Percentiles rank a stretch among this genome's conserved stretches.
Conservation (phyloP, 2,888 invertebrate genomes). For the Heteromurus nitidus region DNA sequence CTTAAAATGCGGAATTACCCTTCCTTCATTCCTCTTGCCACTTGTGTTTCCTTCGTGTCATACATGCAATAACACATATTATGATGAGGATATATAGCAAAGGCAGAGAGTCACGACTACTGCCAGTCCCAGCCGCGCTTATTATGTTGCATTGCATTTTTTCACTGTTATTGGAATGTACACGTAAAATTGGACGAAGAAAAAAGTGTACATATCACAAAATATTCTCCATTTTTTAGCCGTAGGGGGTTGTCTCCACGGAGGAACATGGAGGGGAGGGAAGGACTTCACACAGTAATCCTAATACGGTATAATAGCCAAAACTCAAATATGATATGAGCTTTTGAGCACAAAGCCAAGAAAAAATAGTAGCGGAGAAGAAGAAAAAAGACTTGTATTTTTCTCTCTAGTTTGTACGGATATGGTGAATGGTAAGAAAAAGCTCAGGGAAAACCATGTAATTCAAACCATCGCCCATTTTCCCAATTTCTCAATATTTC, state of each 20-base stretch:
- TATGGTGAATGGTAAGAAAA: constrained; percentile 45
- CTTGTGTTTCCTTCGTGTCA: constrained; percentile 21
- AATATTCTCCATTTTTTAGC: constrained; percentile 27
- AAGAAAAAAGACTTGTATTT: constrained; percentile 28
- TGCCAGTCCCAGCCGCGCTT: neutral
- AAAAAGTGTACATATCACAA: neutral
- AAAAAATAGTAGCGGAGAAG: no score
- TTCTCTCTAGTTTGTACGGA: constrained; percentile 22
- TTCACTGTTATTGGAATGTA: constrained; percentile 5
- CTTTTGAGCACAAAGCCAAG: constrained; percentile 47
- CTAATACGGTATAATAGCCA: constrained; percentile 33
- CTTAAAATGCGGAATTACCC: constrained; percentile 60
- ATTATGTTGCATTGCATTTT: constrained; percentile 35
- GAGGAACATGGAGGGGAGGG: constrained; percentile 34
- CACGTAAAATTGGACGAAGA: no score
- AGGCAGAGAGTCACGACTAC: neutral
- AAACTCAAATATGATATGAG: constrained; percentile 48
- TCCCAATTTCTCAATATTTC: constrained; percentile 35
- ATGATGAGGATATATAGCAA: neutral
- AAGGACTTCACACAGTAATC: constrained; percentile 46
- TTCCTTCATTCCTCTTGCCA: constrained; percentile 17
- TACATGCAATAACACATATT: neutral
- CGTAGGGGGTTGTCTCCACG: constrained; percentile 52
- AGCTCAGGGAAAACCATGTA: constrained; percentile 40
- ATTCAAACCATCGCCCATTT: constrained; percentile 52